Percentiles rank a stretch among this genome's conserved stretches.
These are phyloP conservation scores for Vimba vimba DNA, from an alignment of 2,113 vertebrate species.

Conservation along the genomic window DNA sequence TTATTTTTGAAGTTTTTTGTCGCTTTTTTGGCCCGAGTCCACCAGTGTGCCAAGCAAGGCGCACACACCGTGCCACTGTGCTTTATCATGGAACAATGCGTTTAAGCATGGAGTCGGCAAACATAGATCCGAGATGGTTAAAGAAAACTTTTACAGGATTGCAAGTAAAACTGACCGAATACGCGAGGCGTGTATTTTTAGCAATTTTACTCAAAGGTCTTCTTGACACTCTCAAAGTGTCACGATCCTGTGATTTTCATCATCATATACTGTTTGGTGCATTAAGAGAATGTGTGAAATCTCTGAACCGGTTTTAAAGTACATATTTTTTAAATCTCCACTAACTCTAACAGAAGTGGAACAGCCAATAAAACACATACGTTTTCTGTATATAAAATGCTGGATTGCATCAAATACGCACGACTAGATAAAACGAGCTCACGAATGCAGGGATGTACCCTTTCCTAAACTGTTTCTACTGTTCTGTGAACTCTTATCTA, in stretches of 20 bases:
- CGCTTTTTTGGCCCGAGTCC: slow-evolving; percentile 45
- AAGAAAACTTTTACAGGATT: slow-evolving; percentile 35
- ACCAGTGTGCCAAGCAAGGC: slow-evolving; percentile 19
- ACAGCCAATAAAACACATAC: slow-evolving; percentile 46
- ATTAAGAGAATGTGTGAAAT: slow-evolving; percentile 4
- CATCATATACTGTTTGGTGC: neutral
- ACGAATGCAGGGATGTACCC: slow-evolving; percentile 23
- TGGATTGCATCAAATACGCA: neutral
- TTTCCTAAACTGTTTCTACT: slow-evolving; percentile 68
- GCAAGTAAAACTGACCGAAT: neutral
- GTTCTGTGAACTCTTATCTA: slow-evolving; percentile 70
- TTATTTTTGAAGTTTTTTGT: slow-evolving; percentile 54
- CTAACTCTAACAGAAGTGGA: slow-evolving; percentile 43
- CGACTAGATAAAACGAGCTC: neutral
- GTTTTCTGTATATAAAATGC: neutral
- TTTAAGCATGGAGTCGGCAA: slow-evolving; percentile 56
- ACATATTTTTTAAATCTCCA: neutral
- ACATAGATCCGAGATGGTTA: slow-evolving; percentile 10
- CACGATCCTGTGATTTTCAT: slow-evolving; percentile 1
- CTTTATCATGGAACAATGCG: slow-evolving; percentile 56
- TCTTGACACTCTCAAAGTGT: slow-evolving; percentile 19
- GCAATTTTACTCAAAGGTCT: slow-evolving; percentile 60
- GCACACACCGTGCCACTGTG: slow-evolving; percentile 40
- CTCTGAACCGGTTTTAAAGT: slow-evolving; percentile 31
- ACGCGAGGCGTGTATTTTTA: slow-evolving; percentile 66